phyloP scores from a whole-genome alignment of 2,797 vertebrate genomes.

The Coracias cyanogaster region DNA sequence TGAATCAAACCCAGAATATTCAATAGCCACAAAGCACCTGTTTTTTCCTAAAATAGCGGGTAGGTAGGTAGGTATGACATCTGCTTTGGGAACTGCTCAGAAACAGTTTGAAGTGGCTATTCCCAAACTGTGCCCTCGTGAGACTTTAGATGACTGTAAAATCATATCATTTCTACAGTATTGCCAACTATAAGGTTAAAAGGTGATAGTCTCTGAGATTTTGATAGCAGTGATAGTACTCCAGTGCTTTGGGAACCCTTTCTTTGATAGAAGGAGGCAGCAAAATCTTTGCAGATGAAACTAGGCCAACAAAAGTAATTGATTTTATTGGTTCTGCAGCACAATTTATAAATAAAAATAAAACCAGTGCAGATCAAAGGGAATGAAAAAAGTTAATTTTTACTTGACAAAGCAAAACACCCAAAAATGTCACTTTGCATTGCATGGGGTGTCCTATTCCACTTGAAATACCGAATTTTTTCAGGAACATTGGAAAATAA shows the following conservation, averaged over 20 bases:
- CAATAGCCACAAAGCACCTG: neutral
- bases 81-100: neutral
- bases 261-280: neutral
- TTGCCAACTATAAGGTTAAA: neutral
- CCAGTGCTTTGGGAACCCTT: neutral
- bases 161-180: neutral
- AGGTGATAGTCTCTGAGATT: neutral
- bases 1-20: neutral
- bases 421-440: neutral
- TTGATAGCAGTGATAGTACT: neutral
- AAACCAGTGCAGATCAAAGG: constrained; percentile 31
- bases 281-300: constrained; percentile 25
- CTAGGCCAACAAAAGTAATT: constrained; percentile 9
- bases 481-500: neutral
- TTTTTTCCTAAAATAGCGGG: neutral
- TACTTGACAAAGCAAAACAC: constrained; percentile 20
- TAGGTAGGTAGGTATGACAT: neutral
- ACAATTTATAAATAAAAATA: constrained; percentile 46
- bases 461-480: neutral
- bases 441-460: neutral
- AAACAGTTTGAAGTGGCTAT: neutral
- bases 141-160: neutral
- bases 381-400: neutral
- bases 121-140: neutral
- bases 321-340: constrained; percentile 50